Base-by-base conservation (phyloP, 1,140 invertebrate species). In the Drosophila insularis region DNA sequence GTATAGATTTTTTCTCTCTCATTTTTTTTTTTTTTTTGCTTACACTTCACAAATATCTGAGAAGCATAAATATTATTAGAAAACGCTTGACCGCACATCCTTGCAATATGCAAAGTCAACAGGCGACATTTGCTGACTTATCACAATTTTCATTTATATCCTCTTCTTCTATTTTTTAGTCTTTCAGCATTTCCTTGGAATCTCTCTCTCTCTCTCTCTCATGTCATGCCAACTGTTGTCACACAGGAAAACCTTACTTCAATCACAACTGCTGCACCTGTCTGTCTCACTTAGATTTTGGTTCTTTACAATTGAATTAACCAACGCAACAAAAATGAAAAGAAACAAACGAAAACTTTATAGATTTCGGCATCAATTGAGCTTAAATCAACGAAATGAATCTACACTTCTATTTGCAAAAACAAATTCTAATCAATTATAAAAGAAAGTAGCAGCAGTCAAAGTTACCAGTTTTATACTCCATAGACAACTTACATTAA, bases 81-180 rank as follows among this genome's bases (percentile, higher is more conserved):
- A 68, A 68, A 74, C 71, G 74, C 81, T 81, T 86, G 81, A 86
- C 81, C 81, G 78, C 81, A 85, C 78, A 58, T 31, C 17, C 43
- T 21, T 81, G 67, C 63, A 67, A 69, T 78, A 50, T 77, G 74
- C 81, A 62, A 55, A 85, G 81, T 77, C 81, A 85, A 84, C 64
- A 56, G 63, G 56, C 50, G 55, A 63, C 63, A 68, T 85, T 77
- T 85, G 81, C 73, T 85, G 69, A 80, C 81, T 78, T 74, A 56
- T 77, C 40, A 61, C 50, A 63, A 53, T 50, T 50, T 21, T 17
- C 37, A 50, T 70, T 70, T 74, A 61, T 60, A 58, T 74, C 71
- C 68, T 74, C 63, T 61, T 70, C 40, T 68, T 77, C 68, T 55
- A 70, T 63, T 66, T 67, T 63, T 63, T 71, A 21, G 19, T 50